Base-by-base conservation (phyloP, 2,888 invertebrate species). In the Chouioia cunea region DNA sequence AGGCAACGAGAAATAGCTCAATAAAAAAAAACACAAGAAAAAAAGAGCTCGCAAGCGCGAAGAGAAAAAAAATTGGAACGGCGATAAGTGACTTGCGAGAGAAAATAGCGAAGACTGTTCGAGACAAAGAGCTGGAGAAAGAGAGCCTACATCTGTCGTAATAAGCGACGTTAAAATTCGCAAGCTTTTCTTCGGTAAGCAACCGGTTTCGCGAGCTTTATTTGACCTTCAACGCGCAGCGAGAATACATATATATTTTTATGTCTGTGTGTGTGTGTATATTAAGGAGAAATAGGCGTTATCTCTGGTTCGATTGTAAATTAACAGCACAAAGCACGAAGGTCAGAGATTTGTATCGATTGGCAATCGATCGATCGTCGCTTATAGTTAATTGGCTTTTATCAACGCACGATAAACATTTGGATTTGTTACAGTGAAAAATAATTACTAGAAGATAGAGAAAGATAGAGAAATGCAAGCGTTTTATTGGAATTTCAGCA, bases 281-380 rank as follows among this genome's bases (percentile, higher is more conserved):
- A 16, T 56, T 14, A n/a, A 56, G 56, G 47, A 23, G 47, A 27
- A 44, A 44, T 43, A 57, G 57, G n/a, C 44, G 50, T 20, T 57
- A 57, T 56, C 50, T 36, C 44, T 22, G 53, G 36, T 12, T 15
- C 23, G 68, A 62, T 62, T 63, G 57, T 68, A 27, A 62, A 60
- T 67, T 60, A 54, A 60, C 48, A 27, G 16, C 16, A 22, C 16
- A 47, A 60, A 60, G 60, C 60, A 60, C 43, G 43, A 52, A 66
- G 18, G n/a, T n/a, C n/a, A 27, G 36, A 10, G 67, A 68, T 68
- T 60, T 10, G 62, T 48, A 68, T 63, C 62, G 50, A 68, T 68
- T 47, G 23, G 27, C 18, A 22, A 15, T 27, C 20, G 22, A 50
- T 50, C 8, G 15, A 44, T 23, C 54, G 43, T 66, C 60, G 20